Base-by-base conservation (phyloP, 1,140 invertebrate species). In the Maniola jurtina region DNA sequence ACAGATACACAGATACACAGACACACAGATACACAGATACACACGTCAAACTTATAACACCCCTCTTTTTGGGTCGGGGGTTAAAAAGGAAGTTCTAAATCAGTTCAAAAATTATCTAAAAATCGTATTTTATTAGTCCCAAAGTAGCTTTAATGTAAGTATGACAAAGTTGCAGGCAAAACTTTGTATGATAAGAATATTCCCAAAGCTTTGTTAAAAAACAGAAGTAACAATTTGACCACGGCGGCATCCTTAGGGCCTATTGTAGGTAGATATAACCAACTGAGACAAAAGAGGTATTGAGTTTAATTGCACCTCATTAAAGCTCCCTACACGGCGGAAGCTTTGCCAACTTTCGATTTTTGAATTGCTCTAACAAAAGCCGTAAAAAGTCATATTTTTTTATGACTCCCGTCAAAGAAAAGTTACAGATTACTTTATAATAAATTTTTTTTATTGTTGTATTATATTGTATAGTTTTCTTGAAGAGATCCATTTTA, bases 261-360 rank as follows among this genome's bases (percentile, higher is more conserved):
- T 25, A 25, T 25, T 25, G 1, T 25, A 25, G 25, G 25, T 25
- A 25, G 25, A 4, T 42, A 61, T 61, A 38, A 52, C 47, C n/a
- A 34, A 61, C 33, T 34, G 33, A 47, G 9, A 47, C 14, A 61
- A 52, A 13, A 45, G 1, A 45, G 11, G 42, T 45, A 45, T n/a
- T 45, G 42, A 45, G 10, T 62, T 62, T 25, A 25, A 62, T 54
- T 42, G 25, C 61, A 52, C 14, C 61, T 34, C 15, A 42, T 42
- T 54, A 15, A 45, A n/a, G 9, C 42, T 45, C 42, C 10, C 42
- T 11, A 11, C 10, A 38, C 9, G 10, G 42, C 33, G 13, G 10
- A 15, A 47, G n/a, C 38, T 47, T 60, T 34, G 40, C 13, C 47
- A 54, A 63, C 61, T 63, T 63, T 63, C 61, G 36, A 63, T 63